phyloP scores from a whole-genome alignment of 2,797 vertebrate species.

The Eulemur mongoz region DNA sequence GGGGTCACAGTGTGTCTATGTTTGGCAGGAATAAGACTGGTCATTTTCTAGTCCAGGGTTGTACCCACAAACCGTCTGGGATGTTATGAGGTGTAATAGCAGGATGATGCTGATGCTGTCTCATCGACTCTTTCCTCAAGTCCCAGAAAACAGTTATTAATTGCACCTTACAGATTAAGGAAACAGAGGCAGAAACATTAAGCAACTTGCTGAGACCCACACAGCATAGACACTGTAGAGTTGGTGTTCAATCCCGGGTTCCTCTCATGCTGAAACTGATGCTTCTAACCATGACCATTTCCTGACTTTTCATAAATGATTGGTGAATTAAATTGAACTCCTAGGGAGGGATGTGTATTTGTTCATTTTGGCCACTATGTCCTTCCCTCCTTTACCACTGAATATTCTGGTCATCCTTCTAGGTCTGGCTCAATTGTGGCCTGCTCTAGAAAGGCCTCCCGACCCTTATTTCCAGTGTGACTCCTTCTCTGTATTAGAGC shows the following conservation, averaged over 20 bases:
- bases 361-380: not conserved
- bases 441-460: not conserved
- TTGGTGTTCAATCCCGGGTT: not conserved
- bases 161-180: not conserved
- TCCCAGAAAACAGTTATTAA: not conserved
- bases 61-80: not conserved
- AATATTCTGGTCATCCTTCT: not conserved
- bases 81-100: not conserved
- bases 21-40: not conserved
- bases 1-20: not conserved
- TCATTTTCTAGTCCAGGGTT: not conserved
- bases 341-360: not conserved
- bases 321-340: not conserved
- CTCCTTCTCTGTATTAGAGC: not conserved
- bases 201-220: not conserved
- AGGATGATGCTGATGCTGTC: not conserved
- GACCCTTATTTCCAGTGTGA: not conserved
- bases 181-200: not conserved
- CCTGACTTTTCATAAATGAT: not conserved
- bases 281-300: not conserved
- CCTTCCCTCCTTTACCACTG: not conserved
- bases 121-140: not conserved
- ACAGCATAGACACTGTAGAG: not conserved
- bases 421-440: not conserved
- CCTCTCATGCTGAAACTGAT: not conserved